Conservation (phyloP, 2,797 vertebrate genomes). For the Diceros bicornis region DNA sequence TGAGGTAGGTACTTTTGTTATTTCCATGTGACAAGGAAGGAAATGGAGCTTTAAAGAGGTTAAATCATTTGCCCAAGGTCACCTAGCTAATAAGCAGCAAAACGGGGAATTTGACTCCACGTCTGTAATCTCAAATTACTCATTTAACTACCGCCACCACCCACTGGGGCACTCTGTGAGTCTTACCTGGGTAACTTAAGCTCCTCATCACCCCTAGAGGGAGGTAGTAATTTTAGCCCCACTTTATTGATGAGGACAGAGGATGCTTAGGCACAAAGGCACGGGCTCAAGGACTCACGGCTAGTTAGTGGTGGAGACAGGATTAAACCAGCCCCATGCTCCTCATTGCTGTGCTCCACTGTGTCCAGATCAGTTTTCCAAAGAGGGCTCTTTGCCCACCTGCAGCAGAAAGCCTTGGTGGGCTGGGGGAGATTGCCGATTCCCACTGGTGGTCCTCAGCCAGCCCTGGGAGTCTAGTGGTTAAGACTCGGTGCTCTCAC, state of each 20-base stretch:
- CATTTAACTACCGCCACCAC: not conserved
- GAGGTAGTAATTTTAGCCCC: not conserved
- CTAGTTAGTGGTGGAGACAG: not conserved
- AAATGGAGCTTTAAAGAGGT: not conserved
- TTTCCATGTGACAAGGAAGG: not conserved
- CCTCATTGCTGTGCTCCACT: accelerated
- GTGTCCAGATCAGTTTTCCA: not conserved
- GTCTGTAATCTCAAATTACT: not conserved
- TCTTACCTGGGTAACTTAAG: not conserved
- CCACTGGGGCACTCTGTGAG: not conserved
- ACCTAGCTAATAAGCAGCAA: too few relatives aligned
- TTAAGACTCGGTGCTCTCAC: too few relatives aligned
- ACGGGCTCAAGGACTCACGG: not conserved
- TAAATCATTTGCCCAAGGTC: not conserved
- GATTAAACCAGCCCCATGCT: not conserved
- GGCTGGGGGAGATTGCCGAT: accelerated
- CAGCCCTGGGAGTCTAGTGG: not conserved
- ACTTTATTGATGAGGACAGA: not conserved
- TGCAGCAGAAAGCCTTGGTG: not conserved
- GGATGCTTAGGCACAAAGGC: not conserved
- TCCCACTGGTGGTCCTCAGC: not conserved
- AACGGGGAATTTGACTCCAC: not conserved
- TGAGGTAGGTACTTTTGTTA: not conserved
- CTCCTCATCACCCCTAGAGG: not conserved
- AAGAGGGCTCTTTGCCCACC: accelerated